Evolutionary conservation across 2,797 vertebrate genomes (phyloP).

Genomic region (Xiphophorus birchmanni): DNA sequence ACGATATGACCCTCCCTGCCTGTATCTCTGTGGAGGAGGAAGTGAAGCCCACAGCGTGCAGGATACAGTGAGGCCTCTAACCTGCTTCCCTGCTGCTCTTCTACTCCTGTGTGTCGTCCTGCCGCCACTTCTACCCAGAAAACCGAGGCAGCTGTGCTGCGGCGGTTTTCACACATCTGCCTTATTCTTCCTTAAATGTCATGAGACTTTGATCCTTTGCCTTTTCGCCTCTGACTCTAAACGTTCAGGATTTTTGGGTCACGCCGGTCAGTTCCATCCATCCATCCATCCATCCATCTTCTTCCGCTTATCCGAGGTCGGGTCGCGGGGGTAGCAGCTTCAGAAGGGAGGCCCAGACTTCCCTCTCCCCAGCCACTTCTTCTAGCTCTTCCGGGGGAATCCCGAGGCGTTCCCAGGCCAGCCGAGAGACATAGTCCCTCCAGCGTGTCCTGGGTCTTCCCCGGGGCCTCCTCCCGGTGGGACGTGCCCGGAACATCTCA

Average conservation of each 20-base stretch:
- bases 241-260: background rate
- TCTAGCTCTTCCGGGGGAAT: too few relatives aligned
- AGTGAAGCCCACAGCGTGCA: slow-evolving; percentile 32
- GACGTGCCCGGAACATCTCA: too few relatives aligned
- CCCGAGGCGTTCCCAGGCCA: too few relatives aligned
- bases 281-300: too few relatives aligned
- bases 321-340: too few relatives aligned
- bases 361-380: too few relatives aligned
- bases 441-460: too few relatives aligned
- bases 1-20: slow-evolving; percentile 58
- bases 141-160: slow-evolving; percentile 12
- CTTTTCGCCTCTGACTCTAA: background rate
- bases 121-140: slow-evolving; percentile 3
- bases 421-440: too few relatives aligned
- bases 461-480: too few relatives aligned
- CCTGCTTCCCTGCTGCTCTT: slow-evolving; percentile 50
- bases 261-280: too few relatives aligned
- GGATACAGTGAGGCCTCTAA: slow-evolving; percentile 17
- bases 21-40: slow-evolving; percentile 50
- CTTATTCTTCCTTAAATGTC: slow-evolving; percentile 18
- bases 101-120: slow-evolving; percentile 25
- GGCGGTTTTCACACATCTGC: slow-evolving; percentile 6
- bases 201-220: background rate
- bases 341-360: too few relatives aligned
- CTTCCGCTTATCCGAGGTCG: too few relatives aligned